A percentile compares a stretch with the other conserved stretches of the same genome.
These are phyloP conservation scores for Macrophya alboannulata DNA, from an alignment of 2,888 invertebrate genomes.

Conservation along the genomic window DNA sequence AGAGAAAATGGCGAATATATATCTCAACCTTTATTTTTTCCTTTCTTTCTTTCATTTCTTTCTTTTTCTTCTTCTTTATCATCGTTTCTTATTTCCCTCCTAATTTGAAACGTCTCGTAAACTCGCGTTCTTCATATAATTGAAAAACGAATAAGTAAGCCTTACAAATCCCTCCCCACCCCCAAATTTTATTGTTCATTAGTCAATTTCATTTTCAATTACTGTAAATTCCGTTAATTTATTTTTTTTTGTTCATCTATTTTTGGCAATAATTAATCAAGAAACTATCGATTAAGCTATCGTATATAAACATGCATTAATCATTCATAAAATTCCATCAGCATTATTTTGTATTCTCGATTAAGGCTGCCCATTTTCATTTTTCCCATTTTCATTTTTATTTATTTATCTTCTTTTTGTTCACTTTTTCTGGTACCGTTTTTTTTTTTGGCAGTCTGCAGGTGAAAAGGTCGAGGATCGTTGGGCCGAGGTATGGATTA, in stretches of 20 bases:
- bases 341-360: not conserved
- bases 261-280: not conserved
- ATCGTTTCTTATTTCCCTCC: not conserved
- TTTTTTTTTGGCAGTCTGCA: not conserved
- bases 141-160: not conserved
- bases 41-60: not conserved
- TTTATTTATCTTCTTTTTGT: not conserved
- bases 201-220: not conserved
- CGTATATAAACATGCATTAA: not conserved
- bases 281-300: not conserved
- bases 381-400: not conserved
- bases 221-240: not conserved
- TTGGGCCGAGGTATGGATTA: not conserved
- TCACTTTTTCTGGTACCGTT: not conserved
- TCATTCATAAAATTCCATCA: not conserved
- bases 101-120: not conserved
- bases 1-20: constrained; percentile 15
- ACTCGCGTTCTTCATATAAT: not conserved
- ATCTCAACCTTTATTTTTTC: not conserved
- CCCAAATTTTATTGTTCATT: no score
- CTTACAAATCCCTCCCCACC: not conserved
- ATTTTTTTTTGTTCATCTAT: not conserved
- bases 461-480: not conserved
- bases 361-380: not conserved
- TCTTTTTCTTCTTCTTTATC: not conserved